Base-by-base conservation (phyloP, 2,113 vertebrate genomes). In the Triplophysa dalaica region DNA sequence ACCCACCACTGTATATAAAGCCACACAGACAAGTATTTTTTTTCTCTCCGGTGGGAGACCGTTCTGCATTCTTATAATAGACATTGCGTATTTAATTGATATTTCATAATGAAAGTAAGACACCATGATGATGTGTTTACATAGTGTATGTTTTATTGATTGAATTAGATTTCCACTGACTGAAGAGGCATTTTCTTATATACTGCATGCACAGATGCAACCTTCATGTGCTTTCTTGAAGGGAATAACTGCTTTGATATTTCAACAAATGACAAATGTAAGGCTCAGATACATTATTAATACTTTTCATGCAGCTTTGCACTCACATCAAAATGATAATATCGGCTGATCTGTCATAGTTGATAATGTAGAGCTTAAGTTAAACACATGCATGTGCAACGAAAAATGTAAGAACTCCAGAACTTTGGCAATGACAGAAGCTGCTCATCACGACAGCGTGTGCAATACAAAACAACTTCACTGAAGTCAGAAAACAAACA, bases 61-160 rank as follows among this genome's bases (percentile, higher is more conserved):
- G 8, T 45, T 45, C 43, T 12, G 43, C 43, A 45, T 54, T 19
- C 13, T 3, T 54, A 14, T 17, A 54, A 54, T 19, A 54, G 4
- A 52, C 4, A 65, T 10, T 61, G 41, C 13, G 74, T 64, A 41
- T 45, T 11, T 16, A 78, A 63, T 16, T 48, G 19, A 33, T 6
- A 33, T 38, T 38, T 38, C 33, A 50, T 29, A 79, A 4, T 66
- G 78, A 60, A 22, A 72, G 2, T 73, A 29, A 22, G 0, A 13
- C 13, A 56, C 48, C 33, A 1, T 4, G 4, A 70, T 4, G 12
- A 41, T 84, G 43, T 9, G 50, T 86, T 80, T 68, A 87, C n/a
- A 52, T 52, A 86, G 86, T 80, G 91, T 16, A 88, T 90, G 92
- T 88, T 93, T 93, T 92, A 92, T 89, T 92, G 85, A 84, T 76